phyloP scores from a whole-genome alignment of 2,113 vertebrate species.

The Corvus cornix region DNA sequence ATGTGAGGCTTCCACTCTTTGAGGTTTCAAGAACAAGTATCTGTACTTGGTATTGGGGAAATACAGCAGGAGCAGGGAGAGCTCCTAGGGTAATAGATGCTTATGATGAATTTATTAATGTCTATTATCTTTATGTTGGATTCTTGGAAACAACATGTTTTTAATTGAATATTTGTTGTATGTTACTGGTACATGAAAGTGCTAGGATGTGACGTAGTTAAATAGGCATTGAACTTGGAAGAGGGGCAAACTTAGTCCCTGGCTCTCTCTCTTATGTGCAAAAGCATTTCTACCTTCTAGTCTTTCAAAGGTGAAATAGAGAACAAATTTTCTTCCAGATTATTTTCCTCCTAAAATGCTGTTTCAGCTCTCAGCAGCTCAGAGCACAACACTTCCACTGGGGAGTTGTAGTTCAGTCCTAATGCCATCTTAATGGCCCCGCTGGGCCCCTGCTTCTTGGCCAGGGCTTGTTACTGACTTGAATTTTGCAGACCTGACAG shows the following conservation, averaged over 20 bases:
- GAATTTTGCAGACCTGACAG: background rate
- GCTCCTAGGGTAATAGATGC: background rate
- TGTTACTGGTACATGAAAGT: background rate
- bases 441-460: background rate
- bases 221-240: background rate
- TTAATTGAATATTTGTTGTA: background rate
- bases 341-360: background rate
- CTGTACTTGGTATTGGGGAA: background rate
- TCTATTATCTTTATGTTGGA: background rate
- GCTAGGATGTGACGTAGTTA: background rate
- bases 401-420: background rate
- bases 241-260: background rate
- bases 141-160: background rate
- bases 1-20: background rate
- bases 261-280: background rate
- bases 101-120: rapidly evolving
- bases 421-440: background rate
- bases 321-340: background rate
- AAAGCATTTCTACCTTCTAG: background rate
- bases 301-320: background rate
- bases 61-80: background rate
- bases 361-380: background rate
- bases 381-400: background rate
- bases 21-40: background rate
- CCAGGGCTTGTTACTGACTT: background rate